Base-by-base conservation (phyloP, 2,888 invertebrate species). In the Bembecia ichneumoniformis region DNA sequence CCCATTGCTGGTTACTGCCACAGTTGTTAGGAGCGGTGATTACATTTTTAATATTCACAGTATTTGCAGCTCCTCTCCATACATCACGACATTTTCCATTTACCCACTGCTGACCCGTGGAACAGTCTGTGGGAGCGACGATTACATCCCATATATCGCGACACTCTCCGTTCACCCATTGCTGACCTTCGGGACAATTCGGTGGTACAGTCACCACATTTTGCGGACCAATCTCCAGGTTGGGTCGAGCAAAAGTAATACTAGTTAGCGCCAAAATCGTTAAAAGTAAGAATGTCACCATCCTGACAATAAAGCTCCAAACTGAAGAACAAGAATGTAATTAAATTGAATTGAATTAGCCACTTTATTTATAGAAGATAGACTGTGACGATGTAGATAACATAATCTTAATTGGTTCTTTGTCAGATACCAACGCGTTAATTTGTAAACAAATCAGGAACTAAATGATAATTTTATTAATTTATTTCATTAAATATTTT, bases 311-410 rank as follows among this genome's bases (percentile, higher is more conserved):
- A 13, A 40, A 40, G 13, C 13, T 28, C 28, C 40, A 40, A n/a
- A 1, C 1, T 7, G 40, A n/a, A 13, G 13, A 9, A 13, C 13
- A 49, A 50, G 57, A 59, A 58, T 57, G 52, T 67, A 62, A 66
- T 64, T 64, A 60, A 51, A 58, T 64, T 58, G 66, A 62, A 67
- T 66, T 59, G 52, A 52, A 57, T 62, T 68, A 62, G 66, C 66
- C 59, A 56, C 40, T 10, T 13, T 28, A 28, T 28, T 28, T 40
- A 40, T 46, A 36, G 13, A n/a, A 40, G 35, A 35, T 47, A 43
- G 16, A 46, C 34, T 20, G 47, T 58, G 56, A 58, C 59, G 59
- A 53, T 10, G 47, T 44, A 51, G 66, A 66, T 66, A 66, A 55
- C 56, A 10, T 66, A n/a, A 64, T 59, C 58, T 54, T 47, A 48